These are phyloP conservation scores for Hydractinia echinata DNA, from an alignment of 30 jellyfish, hydroid and myxozoan genomes.

Conservation along the genomic window DNA sequence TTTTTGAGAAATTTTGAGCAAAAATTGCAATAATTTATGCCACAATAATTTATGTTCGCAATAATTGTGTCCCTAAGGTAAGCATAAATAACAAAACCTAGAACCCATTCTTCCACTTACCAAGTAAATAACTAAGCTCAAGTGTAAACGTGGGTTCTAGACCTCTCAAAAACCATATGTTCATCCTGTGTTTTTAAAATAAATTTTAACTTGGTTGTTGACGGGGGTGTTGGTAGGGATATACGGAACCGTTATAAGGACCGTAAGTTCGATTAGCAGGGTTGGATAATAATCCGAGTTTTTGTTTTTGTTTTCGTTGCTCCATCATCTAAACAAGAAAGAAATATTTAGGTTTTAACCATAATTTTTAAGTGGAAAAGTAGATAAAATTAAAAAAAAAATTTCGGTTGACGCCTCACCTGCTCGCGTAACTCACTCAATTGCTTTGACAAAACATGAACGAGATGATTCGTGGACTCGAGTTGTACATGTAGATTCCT, in stretches of 20 bases:
- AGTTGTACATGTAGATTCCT: conserved; percentile 73
- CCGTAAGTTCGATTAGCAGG: background rate
- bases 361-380: background rate
- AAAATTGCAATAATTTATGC: too few relatives aligned
- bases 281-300: conserved; percentile 62
- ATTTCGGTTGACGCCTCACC: conserved; percentile 23
- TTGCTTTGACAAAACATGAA: conserved; percentile 69
- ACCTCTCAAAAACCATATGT: too few relatives aligned
- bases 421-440: conserved; percentile 74
- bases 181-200: too few relatives aligned
- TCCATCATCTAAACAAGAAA: conserved; percentile 72
- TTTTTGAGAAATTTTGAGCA: too few relatives aligned
- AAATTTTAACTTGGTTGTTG: too few relatives aligned
- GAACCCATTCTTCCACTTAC: too few relatives aligned
- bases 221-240: background rate
- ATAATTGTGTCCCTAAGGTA: too few relatives aligned
- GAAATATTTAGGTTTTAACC: background rate
- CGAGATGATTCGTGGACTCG: conserved; percentile 70
- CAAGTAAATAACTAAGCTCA: too few relatives aligned
- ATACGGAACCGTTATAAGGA: background rate
- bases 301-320: conserved; percentile 88
- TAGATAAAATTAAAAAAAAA: background rate
- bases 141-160: too few relatives aligned
- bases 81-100: too few relatives aligned
- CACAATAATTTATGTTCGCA: too few relatives aligned